These are phyloP conservation scores for Achroia grisella DNA, from an alignment of 1,140 invertebrate genomes.

Conservation along the genomic window DNA sequence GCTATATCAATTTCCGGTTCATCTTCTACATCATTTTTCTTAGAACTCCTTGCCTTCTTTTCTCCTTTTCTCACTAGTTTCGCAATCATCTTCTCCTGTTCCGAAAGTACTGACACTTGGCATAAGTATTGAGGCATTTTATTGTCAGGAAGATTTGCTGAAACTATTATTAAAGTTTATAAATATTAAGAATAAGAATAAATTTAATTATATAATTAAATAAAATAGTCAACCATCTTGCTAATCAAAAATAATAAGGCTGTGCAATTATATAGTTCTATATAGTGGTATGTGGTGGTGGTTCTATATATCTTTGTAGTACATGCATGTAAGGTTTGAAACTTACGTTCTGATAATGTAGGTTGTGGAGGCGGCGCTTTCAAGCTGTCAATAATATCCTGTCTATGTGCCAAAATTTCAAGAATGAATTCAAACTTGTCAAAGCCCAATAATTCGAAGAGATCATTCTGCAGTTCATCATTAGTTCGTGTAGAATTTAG, in stretches of 20 bases:
- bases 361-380: constrained; percentile 46
- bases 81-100: constrained; percentile 85
- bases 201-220: no score
- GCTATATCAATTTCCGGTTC: constrained; percentile 56
- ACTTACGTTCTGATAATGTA: constrained; percentile 49
- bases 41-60: constrained; percentile 79
- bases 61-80: constrained; percentile 93
- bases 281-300: no score
- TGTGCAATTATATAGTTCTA: no score
- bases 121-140: constrained; percentile 79
- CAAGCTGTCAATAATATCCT: constrained; percentile 73
- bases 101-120: constrained; percentile 88
- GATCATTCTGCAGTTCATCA: constrained; percentile 88
- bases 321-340: neutral
- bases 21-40: constrained; percentile 73
- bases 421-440: constrained; percentile 91
- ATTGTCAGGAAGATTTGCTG: constrained; percentile 79
- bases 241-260: no score
- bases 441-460: constrained; percentile 92
- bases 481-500: constrained; percentile 78
- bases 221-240: no score
- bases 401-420: constrained; percentile 82
- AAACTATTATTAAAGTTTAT: constrained; percentile 18
- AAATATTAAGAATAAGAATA: no score
- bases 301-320: neutral